Conservation (phyloP, 2,797 vertebrate species). For the Anableps anableps region DNA sequence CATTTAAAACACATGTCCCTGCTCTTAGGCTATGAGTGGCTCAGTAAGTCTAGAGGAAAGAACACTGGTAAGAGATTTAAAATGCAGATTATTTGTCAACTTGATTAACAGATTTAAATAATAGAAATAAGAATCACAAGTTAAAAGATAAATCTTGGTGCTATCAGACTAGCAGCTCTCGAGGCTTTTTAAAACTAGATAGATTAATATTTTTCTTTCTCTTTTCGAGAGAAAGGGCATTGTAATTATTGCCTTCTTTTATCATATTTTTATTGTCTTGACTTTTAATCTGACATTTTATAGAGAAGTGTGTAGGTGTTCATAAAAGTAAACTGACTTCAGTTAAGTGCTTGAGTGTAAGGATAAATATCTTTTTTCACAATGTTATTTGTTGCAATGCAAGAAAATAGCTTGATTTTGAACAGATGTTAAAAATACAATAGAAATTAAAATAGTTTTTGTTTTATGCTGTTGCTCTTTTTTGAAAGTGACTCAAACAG, state of each 20-base stretch:
- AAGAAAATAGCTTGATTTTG: no score
- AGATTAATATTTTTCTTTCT: no score
- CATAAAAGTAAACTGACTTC: no score
- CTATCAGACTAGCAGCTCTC: neutral
- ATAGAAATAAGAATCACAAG: conserved; percentile 23
- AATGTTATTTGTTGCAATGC: no score
- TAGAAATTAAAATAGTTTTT: no score
- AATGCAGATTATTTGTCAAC: conserved; percentile 36
- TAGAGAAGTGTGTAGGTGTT: no score
- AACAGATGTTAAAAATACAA: no score
- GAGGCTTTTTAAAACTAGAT: neutral
- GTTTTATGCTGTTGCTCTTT: no score
- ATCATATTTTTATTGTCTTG: neutral
- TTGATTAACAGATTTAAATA: conserved; percentile 41
- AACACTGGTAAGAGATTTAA: conserved; percentile 55
- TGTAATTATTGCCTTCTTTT: neutral
- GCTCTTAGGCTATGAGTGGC: conserved; percentile 48
- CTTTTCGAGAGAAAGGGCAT: neutral
- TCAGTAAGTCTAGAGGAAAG: conserved; percentile 48
- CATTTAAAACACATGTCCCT: conserved; percentile 95
- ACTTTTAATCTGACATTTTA: neutral
- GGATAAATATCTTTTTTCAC: neutral
- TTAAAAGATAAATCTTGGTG: neutral
- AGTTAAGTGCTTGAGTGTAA: neutral
- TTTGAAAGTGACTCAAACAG: no score